Conservation (phyloP, 2,888 invertebrate genomes). For the Leptinotarsa peninsularis region DNA sequence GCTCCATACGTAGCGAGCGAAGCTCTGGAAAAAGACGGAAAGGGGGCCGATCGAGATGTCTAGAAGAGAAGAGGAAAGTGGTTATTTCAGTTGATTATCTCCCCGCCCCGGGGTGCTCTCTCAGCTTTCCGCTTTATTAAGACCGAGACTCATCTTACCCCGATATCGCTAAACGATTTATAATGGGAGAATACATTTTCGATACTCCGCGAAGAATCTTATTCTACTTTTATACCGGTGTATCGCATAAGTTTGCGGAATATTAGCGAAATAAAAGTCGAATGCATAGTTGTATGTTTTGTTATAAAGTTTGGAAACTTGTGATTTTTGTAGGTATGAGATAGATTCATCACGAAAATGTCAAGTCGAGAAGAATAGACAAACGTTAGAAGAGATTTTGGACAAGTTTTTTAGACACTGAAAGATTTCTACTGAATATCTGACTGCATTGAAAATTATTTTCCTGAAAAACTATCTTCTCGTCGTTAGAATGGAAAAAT, state of each 20-base stretch:
- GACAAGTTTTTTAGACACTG: too few species aligned
- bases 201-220: slow-evolving; percentile 28
- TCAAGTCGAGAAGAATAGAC: too few species aligned
- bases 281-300: too few species aligned
- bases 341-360: too few species aligned
- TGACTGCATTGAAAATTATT: too few species aligned
- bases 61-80: slow-evolving; percentile 42
- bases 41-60: slow-evolving; percentile 18
- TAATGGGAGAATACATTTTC: slow-evolving; percentile 62
- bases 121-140: slow-evolving; percentile 28
- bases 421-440: too few species aligned
- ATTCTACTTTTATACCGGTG: neutral
- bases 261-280: too few species aligned
- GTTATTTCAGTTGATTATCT: slow-evolving; percentile 55
- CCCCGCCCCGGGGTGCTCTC: slow-evolving; percentile 46
- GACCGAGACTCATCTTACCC: slow-evolving; percentile 53
- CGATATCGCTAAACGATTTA: slow-evolving; percentile 63
- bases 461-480: too few species aligned
- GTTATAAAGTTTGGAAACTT: too few species aligned
- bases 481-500: too few species aligned
- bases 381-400: too few species aligned
- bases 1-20: slow-evolving; percentile 24
- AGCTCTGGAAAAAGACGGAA: slow-evolving; percentile 28
- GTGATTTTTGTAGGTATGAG: too few species aligned
- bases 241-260: neutral